These are phyloP conservation scores for Ochotona curzoniae DNA, from an alignment of 2,113 vertebrate genomes.

Conservation along the genomic window DNA sequence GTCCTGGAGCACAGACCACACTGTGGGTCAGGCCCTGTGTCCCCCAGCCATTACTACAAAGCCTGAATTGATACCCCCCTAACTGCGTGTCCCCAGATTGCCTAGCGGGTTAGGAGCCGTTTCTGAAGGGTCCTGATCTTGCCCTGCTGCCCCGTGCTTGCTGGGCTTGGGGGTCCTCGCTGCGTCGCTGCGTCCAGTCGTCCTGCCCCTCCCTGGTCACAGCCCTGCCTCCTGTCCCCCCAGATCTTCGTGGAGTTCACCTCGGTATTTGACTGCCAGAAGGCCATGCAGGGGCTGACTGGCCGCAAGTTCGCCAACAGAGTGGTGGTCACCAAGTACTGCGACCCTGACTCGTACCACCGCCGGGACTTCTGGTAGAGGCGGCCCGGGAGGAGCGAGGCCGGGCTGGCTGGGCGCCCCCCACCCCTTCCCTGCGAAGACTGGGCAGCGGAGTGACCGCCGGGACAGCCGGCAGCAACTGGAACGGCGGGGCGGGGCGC, in stretches of 20 bases:
- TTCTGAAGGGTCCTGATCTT: no score
- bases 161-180: no score
- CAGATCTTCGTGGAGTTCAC: slow-evolving; percentile 97
- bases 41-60: no score
- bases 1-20: no score
- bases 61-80: no score
- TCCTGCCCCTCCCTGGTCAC: background rate
- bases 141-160: no score
- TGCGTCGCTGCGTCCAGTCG: no score
- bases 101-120: no score
- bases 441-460: slow-evolving; percentile 77
- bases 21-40: no score
- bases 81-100: no score
- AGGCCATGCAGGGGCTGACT: slow-evolving; percentile 96
- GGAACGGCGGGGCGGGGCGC: slow-evolving; percentile 70
- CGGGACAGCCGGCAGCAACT: slow-evolving; percentile 71
- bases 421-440: slow-evolving; percentile 64
- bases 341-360: slow-evolving; percentile 96
- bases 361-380: slow-evolving; percentile 96
- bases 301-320: slow-evolving; percentile 97
- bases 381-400: slow-evolving; percentile 49
- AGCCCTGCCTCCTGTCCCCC: background rate
- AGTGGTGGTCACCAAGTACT: slow-evolving; percentile 97
- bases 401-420: slow-evolving; percentile 21
- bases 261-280: slow-evolving; percentile 96